A percentile compares a stretch with the other conserved stretches of the same genome.
These are phyloP conservation scores for Temnothorax nylanderi DNA, from an alignment of 1,140 invertebrate species.

Conservation along the genomic window DNA sequence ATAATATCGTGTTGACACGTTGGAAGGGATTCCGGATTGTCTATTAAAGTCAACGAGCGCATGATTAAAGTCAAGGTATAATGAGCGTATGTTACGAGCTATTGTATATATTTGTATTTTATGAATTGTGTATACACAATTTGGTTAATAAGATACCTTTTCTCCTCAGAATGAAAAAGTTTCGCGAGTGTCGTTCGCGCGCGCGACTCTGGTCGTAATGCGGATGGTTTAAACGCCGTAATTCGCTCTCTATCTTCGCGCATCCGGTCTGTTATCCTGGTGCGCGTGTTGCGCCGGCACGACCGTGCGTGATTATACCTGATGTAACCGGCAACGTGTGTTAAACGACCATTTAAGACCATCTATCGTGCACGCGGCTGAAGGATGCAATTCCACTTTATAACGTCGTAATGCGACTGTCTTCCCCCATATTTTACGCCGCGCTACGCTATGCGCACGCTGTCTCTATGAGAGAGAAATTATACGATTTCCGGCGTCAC, in stretches of 20 bases:
- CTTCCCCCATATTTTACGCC: constrained; percentile 4
- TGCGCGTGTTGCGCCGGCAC: constrained; percentile 59
- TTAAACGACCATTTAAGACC: constrained; percentile 70
- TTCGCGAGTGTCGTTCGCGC: constrained; percentile 12
- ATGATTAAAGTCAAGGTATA: no score
- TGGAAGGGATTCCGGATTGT: neutral
- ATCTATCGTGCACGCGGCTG: constrained; percentile 61
- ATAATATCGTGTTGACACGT: neutral
- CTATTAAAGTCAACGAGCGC: no score
- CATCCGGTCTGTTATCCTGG: constrained; percentile 67
- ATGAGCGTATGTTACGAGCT: no score
- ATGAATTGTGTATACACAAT: neutral
- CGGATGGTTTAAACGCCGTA: constrained; percentile 70
- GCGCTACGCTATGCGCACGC: neutral
- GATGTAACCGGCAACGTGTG: constrained; percentile 68
- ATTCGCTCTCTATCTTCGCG: constrained; percentile 68
- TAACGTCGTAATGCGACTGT: constrained; percentile 55
- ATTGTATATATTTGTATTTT: neutral
- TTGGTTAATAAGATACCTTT: neutral
- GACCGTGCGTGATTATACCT: constrained; percentile 51
- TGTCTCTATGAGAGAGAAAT: neutral
- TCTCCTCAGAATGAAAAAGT: constrained; percentile 47
- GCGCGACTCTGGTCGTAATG: constrained; percentile 49
- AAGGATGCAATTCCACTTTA: constrained; percentile 64
- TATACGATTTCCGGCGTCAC: neutral